Evolutionary conservation across 2,888 invertebrate species (phyloP).

Genomic region (Calameuta filiformis): DNA sequence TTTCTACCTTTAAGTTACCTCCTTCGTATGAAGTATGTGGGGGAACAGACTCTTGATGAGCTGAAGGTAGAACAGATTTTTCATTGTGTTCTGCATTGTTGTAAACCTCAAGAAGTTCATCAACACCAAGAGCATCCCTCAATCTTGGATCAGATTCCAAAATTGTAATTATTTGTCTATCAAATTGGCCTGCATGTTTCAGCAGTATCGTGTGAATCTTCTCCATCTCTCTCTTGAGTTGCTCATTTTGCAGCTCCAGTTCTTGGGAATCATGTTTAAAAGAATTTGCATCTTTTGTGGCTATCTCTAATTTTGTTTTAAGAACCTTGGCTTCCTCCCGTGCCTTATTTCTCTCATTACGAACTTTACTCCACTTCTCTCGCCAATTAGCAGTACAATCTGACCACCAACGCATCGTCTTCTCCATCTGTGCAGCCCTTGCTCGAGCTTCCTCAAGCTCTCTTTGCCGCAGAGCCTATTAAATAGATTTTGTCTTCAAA

Average conservation of each 20-base stretch:
- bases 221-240: constrained; percentile 84
- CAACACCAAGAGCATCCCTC: constrained; percentile 51
- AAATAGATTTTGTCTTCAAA: neutral
- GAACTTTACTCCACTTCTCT: constrained; percentile 94
- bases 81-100: constrained; percentile 49
- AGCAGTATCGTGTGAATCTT: constrained; percentile 77
- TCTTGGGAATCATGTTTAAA: constrained; percentile 84
- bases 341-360: constrained; percentile 93
- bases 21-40: constrained; percentile 42
- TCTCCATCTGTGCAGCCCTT: constrained; percentile 97
- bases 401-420: constrained; percentile 99
- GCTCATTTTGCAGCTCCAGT: constrained; percentile 79
- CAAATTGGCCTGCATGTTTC: constrained; percentile 79
- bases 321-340: constrained; percentile 89
- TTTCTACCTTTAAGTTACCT: constrained; percentile 26
- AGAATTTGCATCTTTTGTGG: constrained; percentile 79
- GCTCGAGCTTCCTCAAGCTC: constrained; percentile 96
- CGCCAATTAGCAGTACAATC: constrained; percentile 98
- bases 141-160: constrained; percentile 58
- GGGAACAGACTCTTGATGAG: constrained; percentile 35
- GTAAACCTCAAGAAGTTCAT: constrained; percentile 53
- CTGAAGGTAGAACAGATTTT: constrained; percentile 21
- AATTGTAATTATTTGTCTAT: constrained; percentile 64
- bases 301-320: constrained; percentile 81
- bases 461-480: constrained; percentile 73